A percentile compares a stretch with the other conserved stretches of the same genome.
These are phyloP conservation scores for Oreochromis spilurus DNA, from an alignment of 2,113 vertebrate species.

Conservation along the genomic window DNA sequence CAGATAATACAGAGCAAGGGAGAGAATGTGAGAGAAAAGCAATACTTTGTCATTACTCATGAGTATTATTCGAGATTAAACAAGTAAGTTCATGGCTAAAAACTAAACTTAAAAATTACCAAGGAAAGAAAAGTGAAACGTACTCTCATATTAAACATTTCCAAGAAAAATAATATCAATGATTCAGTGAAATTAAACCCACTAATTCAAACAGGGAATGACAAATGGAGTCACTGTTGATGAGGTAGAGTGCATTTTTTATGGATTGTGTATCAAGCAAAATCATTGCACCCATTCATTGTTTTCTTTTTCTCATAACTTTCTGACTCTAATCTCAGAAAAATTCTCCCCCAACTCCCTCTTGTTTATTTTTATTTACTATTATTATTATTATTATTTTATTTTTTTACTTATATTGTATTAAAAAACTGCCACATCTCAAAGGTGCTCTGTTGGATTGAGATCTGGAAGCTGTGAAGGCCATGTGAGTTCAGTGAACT, in stretches of 20 bases:
- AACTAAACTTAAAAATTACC: not conserved
- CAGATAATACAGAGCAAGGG: not conserved
- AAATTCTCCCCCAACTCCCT: not conserved
- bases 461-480: not conserved
- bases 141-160: not conserved
- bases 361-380: not conserved
- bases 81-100: not conserved
- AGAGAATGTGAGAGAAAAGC: not conserved
- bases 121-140: not conserved
- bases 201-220: not conserved
- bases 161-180: not conserved
- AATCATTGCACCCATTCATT: not conserved
- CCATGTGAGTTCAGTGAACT: not conserved
- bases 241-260: not conserved
- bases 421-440: not conserved
- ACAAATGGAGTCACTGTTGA: not conserved
- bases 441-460: not conserved
- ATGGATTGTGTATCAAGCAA: not conserved
- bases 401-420: not conserved
- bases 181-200: not conserved
- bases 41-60: not conserved
- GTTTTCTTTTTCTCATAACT: not conserved
- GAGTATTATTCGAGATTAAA: not conserved
- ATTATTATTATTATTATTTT: not conserved
- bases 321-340: not conserved